A percentile compares a stretch with the other conserved stretches of the same genome.
phyloP scores from a whole-genome alignment of 1,140 invertebrate species.

The Laupala kohalensis region DNA sequence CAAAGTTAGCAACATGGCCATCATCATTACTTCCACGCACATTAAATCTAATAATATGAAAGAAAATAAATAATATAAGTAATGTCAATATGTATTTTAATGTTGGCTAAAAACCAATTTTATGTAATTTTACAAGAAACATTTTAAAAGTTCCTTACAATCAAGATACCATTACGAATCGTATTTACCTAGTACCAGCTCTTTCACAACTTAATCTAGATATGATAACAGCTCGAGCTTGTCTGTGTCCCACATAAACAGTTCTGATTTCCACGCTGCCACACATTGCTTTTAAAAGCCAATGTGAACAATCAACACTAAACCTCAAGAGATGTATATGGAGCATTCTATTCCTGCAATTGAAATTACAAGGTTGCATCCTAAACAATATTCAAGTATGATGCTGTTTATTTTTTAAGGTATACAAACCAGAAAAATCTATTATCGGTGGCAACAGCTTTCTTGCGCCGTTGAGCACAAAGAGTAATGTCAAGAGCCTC shows the following conservation, averaged over 20 bases:
- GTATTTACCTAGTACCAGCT: conserved; percentile 64
- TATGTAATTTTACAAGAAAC: too few relatives aligned
- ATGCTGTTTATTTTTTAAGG: neutral
- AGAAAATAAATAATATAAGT: too few relatives aligned
- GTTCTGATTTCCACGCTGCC: conserved; percentile 92
- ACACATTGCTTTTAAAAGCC: conserved; percentile 89
- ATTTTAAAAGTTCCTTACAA: too few relatives aligned
- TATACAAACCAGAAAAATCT: conserved; percentile 78
- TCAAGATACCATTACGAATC: too few relatives aligned
- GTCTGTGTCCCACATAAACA: conserved; percentile 84
- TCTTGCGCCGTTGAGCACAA: conserved; percentile 74
- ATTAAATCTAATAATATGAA: conserved; percentile 61
- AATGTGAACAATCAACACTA: conserved; percentile 73
- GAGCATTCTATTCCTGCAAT: conserved; percentile 73
- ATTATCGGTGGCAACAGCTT: conserved; percentile 72
- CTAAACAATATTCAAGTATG: neutral
- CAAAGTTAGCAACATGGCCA: conserved; percentile 98
- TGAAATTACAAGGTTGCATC: conserved; percentile 19
- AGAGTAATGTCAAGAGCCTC: conserved; percentile 73
- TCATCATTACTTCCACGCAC: conserved; percentile 97
- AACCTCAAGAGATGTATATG: conserved; percentile 83
- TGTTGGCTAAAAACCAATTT: too few relatives aligned
- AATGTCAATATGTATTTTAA: too few relatives aligned
- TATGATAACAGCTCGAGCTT: conserved; percentile 84
- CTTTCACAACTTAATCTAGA: conserved; percentile 93